A percentile compares a stretch with the other conserved stretches of the same genome.
These are phyloP conservation scores for Oriolus oriolus DNA, from an alignment of 2,113 vertebrate species.

Conservation along the genomic window DNA sequence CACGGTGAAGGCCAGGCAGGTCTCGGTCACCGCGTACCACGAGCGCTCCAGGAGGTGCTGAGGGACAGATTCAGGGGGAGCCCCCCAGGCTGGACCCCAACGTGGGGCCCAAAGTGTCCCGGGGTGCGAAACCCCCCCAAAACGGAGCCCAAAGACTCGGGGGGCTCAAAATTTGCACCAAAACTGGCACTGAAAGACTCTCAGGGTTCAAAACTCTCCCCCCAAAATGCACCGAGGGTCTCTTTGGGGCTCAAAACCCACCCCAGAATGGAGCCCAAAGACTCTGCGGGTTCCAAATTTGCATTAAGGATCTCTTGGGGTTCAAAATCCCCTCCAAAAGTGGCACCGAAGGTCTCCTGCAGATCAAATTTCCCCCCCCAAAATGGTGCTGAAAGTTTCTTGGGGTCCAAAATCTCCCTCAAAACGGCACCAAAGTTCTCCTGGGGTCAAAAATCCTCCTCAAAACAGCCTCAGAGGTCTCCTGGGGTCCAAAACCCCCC, in stretches of 20 bases:
- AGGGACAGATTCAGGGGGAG: rapidly evolving
- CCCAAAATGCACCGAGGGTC: background rate
- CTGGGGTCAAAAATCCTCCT: too few relatives aligned
- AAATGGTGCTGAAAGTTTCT: background rate
- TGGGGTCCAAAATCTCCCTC: background rate
- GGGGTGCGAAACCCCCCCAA: rapidly evolving
- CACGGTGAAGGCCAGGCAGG: slow-evolving; percentile 95
- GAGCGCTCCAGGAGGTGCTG: slow-evolving; percentile 96
- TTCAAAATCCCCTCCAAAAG: rapidly evolving
- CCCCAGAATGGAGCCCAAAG: background rate
- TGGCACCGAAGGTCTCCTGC: rapidly evolving
- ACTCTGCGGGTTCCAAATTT: rapidly evolving
- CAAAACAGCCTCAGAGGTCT: rapidly evolving
- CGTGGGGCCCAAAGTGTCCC: rapidly evolving
- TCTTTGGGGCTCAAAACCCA: background rate
- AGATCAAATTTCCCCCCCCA: too few relatives aligned
- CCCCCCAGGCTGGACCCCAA: rapidly evolving
- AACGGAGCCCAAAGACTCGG: rapidly evolving
- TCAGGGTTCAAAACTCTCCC: background rate
- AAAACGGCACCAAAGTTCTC: rapidly evolving
- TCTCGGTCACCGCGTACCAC: slow-evolving; percentile 97
- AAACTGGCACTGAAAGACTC: too few relatives aligned
- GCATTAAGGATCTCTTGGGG: rapidly evolving
- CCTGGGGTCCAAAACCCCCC: too few relatives aligned
- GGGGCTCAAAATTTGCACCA: too few relatives aligned